These are phyloP conservation scores for Poeciliopsis infans DNA, from an alignment of 2,797 vertebrate genomes.

Conservation along the genomic window DNA sequence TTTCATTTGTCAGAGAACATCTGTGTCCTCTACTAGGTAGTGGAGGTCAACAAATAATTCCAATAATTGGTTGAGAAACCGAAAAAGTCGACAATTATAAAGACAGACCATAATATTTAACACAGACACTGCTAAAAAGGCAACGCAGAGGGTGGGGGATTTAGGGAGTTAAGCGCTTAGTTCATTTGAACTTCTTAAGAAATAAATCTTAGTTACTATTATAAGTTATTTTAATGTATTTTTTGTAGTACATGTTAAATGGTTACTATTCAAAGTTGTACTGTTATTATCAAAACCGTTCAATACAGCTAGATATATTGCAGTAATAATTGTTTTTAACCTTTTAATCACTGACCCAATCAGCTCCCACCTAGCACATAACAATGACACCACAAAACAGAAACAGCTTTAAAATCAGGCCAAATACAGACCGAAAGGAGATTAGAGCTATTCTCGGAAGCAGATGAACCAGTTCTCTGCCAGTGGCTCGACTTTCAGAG, in stretches of 20 bases:
- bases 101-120: background rate
- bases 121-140: background rate
- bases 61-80: background rate
- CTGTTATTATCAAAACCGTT: background rate
- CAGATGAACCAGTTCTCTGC: background rate
- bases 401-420: slow-evolving; percentile 1
- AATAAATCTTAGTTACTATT: background rate
- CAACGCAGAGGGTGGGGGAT: background rate
- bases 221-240: background rate
- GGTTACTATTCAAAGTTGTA: background rate
- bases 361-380: background rate
- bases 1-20: background rate
- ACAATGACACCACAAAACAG: background rate
- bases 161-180: background rate
- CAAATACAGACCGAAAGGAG: background rate
- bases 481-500: background rate
- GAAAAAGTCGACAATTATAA: background rate
- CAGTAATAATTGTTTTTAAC: background rate
- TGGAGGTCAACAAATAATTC: background rate
- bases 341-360: background rate
- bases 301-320: background rate
- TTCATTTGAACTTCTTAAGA: background rate
- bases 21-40: background rate
- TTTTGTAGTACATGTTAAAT: background rate
- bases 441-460: slow-evolving; percentile 1